phyloP scores from a whole-genome alignment of 2,888 invertebrate species.

The Zaprionus bogoriensis region DNA sequence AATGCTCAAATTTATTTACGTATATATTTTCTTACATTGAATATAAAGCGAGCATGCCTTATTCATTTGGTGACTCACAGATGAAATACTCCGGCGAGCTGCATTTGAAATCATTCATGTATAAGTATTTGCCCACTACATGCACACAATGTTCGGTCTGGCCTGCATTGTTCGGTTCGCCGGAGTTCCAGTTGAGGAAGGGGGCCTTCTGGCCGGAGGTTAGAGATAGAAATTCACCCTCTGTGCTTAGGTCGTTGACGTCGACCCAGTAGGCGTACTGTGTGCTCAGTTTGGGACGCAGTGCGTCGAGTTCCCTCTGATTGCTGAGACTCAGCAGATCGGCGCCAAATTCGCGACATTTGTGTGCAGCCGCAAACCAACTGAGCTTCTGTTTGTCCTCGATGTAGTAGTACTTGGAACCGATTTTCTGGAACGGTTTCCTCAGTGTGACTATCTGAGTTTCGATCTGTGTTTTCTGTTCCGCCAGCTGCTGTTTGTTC shows the following conservation, averaged over 20 bases:
- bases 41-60: neutral
- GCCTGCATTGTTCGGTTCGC: constrained; percentile 7
- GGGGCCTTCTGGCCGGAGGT: constrained; percentile 2
- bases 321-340: constrained; percentile 2
- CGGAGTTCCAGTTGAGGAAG: neutral
- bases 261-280: constrained; percentile 11
- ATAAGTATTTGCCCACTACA: fast-evolving
- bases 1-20: neutral
- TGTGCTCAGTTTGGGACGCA: neutral
- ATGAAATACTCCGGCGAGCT: neutral
- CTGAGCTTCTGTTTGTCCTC: neutral
- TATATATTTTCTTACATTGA: neutral
- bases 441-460: neutral
- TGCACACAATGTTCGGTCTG: constrained; percentile 10
- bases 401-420: constrained; percentile 21
- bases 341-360: constrained; percentile 1
- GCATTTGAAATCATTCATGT: constrained; percentile 15
- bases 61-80: constrained; percentile 19
- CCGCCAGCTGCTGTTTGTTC: neutral
- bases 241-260: constrained; percentile 2
- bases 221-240: constrained; percentile 5
- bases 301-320: constrained; percentile 8
- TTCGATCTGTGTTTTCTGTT: neutral
- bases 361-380: constrained; percentile 21
- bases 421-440: constrained; percentile 13